Base-by-base conservation (phyloP, 2,888 invertebrate species). In the Mesoligia furuncula region DNA sequence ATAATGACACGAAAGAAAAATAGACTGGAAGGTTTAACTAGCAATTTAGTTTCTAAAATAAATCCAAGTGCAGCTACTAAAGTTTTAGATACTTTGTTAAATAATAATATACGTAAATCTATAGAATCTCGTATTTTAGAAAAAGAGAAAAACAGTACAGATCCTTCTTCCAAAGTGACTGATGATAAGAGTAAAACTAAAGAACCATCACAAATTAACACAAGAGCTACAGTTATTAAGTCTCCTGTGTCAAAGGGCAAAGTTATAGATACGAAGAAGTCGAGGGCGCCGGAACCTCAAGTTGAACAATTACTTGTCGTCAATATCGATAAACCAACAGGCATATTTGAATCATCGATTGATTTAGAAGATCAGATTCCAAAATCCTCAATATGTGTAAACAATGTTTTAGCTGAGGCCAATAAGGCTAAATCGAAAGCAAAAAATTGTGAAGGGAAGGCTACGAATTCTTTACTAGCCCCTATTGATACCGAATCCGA, bases 311-410 rank as follows among this genome's bases (percentile, higher is more conserved):
- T 91, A 24, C 87, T 95, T 36, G 94, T 96, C 51, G 95, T 96
- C 0, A 96, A 96, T 90, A 93, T 95, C 8, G 97, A 97, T 86
- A 95, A 95, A 85, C 98, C 98, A 0, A 98, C 98, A 0, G 98
- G 98, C 13, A 97, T 98, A 88, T 98, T 98, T 92, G 98, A 98
- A 90, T 97, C 98, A 0, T 97, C 98, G 3, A 94, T 98, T 51
- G 98, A 98, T 92, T 94, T 98, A 79, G 98, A 98, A 94, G 97
- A 98, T 84, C 97, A 97, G 94, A 97, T 97, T 89, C 97, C 97
- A 0, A 96, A 97, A 77, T 95, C 97, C 7, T 97, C 97, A 66
- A 96, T 97, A 69, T 97, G 96, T 78, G 95, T 97, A 7, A 94
- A 87, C 77, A 95, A 92, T 85, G 85, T 91, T 71, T 85, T 93